Base-by-base conservation (phyloP, 2,113 vertebrate species). In the Orthonyx spaldingii region DNA sequence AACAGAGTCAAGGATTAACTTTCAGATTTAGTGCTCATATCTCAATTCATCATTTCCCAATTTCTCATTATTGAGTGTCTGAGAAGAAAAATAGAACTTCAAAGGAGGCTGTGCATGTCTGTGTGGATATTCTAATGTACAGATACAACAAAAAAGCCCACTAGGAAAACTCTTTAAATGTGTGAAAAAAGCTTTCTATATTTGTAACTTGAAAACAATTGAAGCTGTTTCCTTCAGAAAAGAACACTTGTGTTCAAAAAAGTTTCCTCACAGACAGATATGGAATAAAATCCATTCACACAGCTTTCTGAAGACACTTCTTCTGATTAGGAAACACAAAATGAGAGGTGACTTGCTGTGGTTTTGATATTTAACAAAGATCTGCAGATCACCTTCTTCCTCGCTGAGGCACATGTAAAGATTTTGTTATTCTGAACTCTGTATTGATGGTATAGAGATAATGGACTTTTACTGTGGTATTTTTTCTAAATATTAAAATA, bases 61-160 rank as follows among this genome's bases (percentile, higher is more conserved):
- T 89, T 95, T 95, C 69, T 95, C 93, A 94, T 95, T 91, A 89
- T 64, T 89, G 57, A 81, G 42, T 44, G 68, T 87, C 69, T 89
- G 57, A 89, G 81, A 91, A 93, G 84, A 82, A 97, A 95, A 96
- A 89, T 15, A 87, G 61, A 85, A 57, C 65, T 89, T 93, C 84
- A 93, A 94, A 95, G 74, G 60, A 87, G 53, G 41, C 77, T 79
- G 52, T 89, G 71, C 61, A 30, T 37, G 60, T 81, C 89, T 94
- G 5, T 12, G 9, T 90, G 3, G 0, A 69, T 94, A 93, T 91
- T 96, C 61, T 93, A 94, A 84, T 75, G 37, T 75, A 84, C 41
- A 91, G 89, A 89, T 89, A 60, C 64, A 91, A 81, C 80, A 94
- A 71, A 91, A 93, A 78, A 91, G 44, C 80, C 56, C 89, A 74